Evolutionary conservation across 2,797 vertebrate species (phyloP), one percentile per base, ranked within the genome.

Genomic region (Hozukius guyotensis): DNA sequence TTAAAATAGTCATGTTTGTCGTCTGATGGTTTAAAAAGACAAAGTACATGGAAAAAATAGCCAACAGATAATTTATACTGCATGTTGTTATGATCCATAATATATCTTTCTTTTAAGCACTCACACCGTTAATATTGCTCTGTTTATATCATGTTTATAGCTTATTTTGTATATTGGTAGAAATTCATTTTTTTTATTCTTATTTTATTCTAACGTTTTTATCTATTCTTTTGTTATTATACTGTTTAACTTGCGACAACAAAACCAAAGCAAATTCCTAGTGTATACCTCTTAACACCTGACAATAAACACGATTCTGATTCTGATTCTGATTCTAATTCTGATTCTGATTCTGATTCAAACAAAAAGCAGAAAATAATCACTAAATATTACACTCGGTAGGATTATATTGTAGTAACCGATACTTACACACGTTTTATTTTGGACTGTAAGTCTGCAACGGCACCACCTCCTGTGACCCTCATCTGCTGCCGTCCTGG

Each of bases 391-490:
- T 25, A 56, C 11, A 52, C 55, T 61, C 32, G 36, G 20, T 1
- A 72, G 53, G 32, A 71, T 53, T 72, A 84, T 57, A 68, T 83
- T 79, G 42, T 42, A 77, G 78, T 77, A 65, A 83, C 57, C n/a
- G 68, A 86, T 92, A 93, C 92, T 93, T 81, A 93, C 71, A 83
- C 77, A 81, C 67, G 70, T 77, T 86, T 91, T 83, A 89, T 88
- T 91, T 84, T 85, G 56, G 80, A 81, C 78, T 83, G 79, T 80
- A 70, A 77, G 46, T 78, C 87, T 87, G 87, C 80, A 72, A 59
- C 78, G 80, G 80, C 83, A 92, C 93, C 93, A 92, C 93, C 94
- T 95, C 92, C 92, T 86, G 88, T 91, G 94, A 91, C 89, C 90
- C 90, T 92, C 91, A 91, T 93, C 90, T 90, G 88, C 91, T 90